Base-by-base conservation (phyloP, 1,140 invertebrate genomes). In the Drosophila athabasca region DNA sequence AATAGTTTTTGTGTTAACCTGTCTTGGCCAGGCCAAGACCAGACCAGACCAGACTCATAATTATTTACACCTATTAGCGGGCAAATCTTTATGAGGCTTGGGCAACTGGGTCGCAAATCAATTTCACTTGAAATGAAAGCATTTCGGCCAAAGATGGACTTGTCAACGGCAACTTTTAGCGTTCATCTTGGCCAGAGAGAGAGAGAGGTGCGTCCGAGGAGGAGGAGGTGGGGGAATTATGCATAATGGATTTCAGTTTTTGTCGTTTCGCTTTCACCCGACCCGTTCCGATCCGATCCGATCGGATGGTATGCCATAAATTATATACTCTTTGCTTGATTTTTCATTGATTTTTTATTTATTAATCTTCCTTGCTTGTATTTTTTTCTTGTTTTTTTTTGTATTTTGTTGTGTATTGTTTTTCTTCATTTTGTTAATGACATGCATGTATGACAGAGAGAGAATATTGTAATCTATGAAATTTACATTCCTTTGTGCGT, bases 371-470 rank as follows among this genome's bases (percentile, higher is more conserved):
- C 67, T 77, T 90, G 68, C 62, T 87, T 79, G 68, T 62, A 64
- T 77, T 73, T 61, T 61, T 77, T 76, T 39, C 35, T 19, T 60
- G 43, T 62, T 26, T 57, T 69, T 54, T 83, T 79, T 80, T 88
- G 72, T 90, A n/a, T n/a, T n/a, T 19, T 19, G 17, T 19, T 19
- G 69, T 81, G 53, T 73, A 44, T 75, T 76, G 69, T 62, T 90
- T 90, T 90, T 90, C 67, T 84, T 90, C 89, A 87, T 87, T 83
- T 76, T 84, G 71, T 73, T 80, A 91, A 91, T 91, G 90, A 90
- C 90, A 90, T 91, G 90, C 90, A 81, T 90, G 75, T 81, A 79
- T 90, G 84, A 90, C 84, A 90, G 79, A 88, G 79, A 80, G 29
- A 77, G 62, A 62, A 49, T 67, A 60, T 79, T 76, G 48, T 62